Conservation (phyloP, 2,888 invertebrate genomes). For the Hyles lineata region DNA sequence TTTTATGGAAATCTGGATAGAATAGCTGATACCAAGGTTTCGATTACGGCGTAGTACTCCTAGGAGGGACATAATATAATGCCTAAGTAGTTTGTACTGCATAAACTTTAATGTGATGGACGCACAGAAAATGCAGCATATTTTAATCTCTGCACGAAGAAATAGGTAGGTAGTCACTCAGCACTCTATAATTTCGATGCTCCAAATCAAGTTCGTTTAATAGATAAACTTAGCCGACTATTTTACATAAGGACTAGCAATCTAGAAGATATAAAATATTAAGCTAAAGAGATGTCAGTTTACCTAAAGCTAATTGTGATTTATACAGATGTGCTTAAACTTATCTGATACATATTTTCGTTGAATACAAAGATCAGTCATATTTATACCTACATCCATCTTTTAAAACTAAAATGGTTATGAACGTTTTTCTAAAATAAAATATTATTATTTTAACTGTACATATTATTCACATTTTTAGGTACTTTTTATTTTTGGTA, state of each 20-base stretch:
- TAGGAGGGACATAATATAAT: no score
- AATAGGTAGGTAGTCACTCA: no score
- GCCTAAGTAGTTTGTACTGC: no score
- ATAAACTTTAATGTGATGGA: no score
- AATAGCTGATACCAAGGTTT: no score
- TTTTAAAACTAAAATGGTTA: background rate
- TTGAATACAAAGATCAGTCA: conserved; percentile 20
- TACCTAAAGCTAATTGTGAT: background rate
- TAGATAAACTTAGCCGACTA: no score
- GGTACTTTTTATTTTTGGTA: conserved; percentile 57
- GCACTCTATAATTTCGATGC: no score
- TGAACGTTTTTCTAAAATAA: conserved; percentile 2
- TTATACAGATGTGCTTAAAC: conserved; percentile 1
- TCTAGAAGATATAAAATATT: background rate
- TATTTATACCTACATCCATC: conserved; percentile 7
- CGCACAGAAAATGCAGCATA: no score
- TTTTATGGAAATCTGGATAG: no score
- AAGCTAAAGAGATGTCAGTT: conserved; percentile 4
- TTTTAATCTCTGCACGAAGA: no score
- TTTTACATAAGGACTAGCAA: conserved; percentile 5
- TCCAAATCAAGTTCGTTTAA: no score
- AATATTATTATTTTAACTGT: conserved; percentile 27
- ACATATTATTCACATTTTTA: conserved; percentile 40
- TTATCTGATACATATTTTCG: background rate
- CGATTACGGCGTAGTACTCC: no score